Evolutionary conservation across 2,797 vertebrate genomes (phyloP).

Genomic region (Gymnocypris eckloni): DNA sequence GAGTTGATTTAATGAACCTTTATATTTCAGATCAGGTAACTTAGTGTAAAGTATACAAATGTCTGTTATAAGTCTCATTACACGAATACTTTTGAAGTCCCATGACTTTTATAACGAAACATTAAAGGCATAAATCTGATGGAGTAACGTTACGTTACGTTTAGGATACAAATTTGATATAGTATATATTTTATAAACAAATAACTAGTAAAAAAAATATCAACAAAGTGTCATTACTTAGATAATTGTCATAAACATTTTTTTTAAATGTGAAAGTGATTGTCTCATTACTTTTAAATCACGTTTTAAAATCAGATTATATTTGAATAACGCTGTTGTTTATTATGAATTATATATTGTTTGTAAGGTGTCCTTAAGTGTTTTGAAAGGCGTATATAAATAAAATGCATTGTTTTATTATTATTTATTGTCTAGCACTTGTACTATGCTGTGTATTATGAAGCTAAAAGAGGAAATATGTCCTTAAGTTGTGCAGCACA

Average conservation of each 20-base stretch:
- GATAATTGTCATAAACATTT: neutral
- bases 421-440: neutral
- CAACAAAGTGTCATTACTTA: neutral
- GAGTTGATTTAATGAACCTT: neutral
- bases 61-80: neutral
- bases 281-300: neutral
- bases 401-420: neutral
- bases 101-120: neutral
- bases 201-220: neutral
- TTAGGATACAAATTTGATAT: neutral
- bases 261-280: neutral
- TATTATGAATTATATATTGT: neutral
- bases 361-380: neutral
- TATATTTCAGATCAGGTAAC: neutral
- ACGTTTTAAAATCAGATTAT: neutral
- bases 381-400: neutral
- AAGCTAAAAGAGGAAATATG: neutral
- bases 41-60: neutral
- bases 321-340: neutral
- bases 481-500: neutral
- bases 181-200: neutral
- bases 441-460: neutral
- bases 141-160: neutral
- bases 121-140: neutral
- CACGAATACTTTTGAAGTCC: neutral